Conservation (phyloP, 2,888 invertebrate species). For the Andrena minutula region DNA sequence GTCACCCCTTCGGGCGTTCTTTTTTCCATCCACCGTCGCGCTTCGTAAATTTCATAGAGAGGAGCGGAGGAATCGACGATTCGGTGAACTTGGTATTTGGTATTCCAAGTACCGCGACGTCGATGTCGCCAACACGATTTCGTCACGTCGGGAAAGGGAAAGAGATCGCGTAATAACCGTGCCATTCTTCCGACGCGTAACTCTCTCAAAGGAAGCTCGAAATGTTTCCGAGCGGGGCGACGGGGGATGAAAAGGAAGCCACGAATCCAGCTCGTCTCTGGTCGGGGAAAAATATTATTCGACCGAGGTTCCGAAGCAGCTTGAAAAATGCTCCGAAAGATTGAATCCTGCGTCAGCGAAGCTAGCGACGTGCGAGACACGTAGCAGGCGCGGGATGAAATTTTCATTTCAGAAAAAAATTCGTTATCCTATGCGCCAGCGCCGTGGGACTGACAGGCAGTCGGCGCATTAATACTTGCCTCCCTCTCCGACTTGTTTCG, state of each 20-base stretch:
- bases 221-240: slow-evolving; percentile 14
- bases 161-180: slow-evolving; percentile 27
- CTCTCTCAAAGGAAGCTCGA: slow-evolving; percentile 20
- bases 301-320: slow-evolving; percentile 42
- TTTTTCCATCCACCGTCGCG: slow-evolving; percentile 1
- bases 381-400: slow-evolving; percentile 45
- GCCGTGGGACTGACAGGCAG: slow-evolving; percentile 36
- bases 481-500: slow-evolving; percentile 51
- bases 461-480: slow-evolving; percentile 40
- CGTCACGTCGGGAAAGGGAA: background rate
- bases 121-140: background rate
- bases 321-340: slow-evolving; percentile 59
- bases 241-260: slow-evolving; percentile 14
- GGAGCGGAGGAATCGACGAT: slow-evolving; percentile 3
- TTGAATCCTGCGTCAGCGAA: slow-evolving; percentile 56
- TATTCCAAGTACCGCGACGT: background rate
- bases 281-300: slow-evolving; percentile 52
- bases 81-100: slow-evolving; percentile 8
- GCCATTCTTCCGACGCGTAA: slow-evolving; percentile 19
- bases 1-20: background rate
- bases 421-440: slow-evolving; percentile 48
- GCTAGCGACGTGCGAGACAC: slow-evolving; percentile 35
- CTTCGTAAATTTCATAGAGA: slow-evolving; percentile 14
- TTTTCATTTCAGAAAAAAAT: slow-evolving; percentile 55
- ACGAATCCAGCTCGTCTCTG: slow-evolving; percentile 23